Evolutionary conservation across 1,140 invertebrate genomes (phyloP), one percentile per base, ranked within the genome.

Genomic region (Eciton burchellii): DNA sequence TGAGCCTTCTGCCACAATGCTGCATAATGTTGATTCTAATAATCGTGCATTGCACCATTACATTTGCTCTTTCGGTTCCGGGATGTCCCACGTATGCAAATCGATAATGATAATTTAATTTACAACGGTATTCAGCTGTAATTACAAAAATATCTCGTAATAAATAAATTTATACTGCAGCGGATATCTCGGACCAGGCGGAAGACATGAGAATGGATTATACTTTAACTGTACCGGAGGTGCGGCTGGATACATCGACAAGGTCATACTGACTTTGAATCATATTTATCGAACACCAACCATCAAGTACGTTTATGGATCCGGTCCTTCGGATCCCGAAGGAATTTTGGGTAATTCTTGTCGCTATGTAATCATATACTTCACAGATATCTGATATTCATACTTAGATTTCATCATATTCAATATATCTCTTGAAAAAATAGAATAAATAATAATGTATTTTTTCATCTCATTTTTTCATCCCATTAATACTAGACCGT

Each of bases 131-230:
- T 35, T 2, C 6, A 35, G 35, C 6, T 35, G 6, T 26, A 24
- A 24, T 47, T 16, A 56, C 54, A 6, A 49, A 41, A 14, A n/a
- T 4, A 11, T 6, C 52, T 71, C 5, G 24, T 19, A 24, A n/a
- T 41, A 12, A 76, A 1, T 35, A 21, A 24, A 52, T 2, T 0
- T 14, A 19, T 35, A 16, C 11, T 14, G 8, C n/a, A 95, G 95
- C 8, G 97, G 98, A 0, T 99, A 98, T 91, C 90, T 97, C 11
- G 98, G 98, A 3, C 97, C 98, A 19, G 98, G 98, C 1, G 98
- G 98, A 0, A 94, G 96, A 16, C 95, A 97, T 87, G 93, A 96
- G 54, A 91, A 95, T 72, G 94, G 95, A 14, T 88, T 92, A 2
- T 95, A 96, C 86, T 89, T 92, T 45, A 97, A 98, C 86, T 99